Evolutionary conservation across 2,888 invertebrate species (phyloP).

Genomic region (Acleris holmiana): DNA sequence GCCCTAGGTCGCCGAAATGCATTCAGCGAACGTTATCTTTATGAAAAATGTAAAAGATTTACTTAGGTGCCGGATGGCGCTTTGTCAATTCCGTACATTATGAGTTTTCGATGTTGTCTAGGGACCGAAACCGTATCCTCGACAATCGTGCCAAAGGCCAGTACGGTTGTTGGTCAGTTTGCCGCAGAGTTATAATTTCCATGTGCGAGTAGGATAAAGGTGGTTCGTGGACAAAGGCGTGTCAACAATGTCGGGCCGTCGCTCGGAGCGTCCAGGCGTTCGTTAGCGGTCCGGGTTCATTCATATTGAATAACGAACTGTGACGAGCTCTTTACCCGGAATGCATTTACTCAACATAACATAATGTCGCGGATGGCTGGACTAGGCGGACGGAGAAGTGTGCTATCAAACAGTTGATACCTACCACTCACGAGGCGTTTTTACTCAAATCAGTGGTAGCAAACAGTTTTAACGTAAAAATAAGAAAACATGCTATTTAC

Average conservation of each 20-base stretch:
- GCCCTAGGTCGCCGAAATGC: too few relatives aligned
- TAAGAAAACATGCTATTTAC: too few relatives aligned
- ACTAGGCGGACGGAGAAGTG: neutral
- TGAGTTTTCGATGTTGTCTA: too few relatives aligned
- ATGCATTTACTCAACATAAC: slow-evolving; percentile 13
- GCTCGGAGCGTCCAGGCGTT: slow-evolving; percentile 39
- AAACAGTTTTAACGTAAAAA: too few relatives aligned
- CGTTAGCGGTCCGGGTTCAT: slow-evolving; percentile 51
- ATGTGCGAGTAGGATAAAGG: slow-evolving; percentile 8
- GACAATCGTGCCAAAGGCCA: slow-evolving; percentile 8
- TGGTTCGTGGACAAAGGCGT: slow-evolving; percentile 9
- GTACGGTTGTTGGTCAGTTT: slow-evolving; percentile 14
- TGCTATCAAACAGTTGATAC: neutral
- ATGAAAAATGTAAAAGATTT: too few relatives aligned
- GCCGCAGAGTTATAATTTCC: slow-evolving; percentile 18
- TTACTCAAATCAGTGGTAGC: too few relatives aligned
- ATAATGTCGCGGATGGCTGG: neutral
- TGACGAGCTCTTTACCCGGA: slow-evolving; percentile 23
- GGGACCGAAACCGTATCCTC: slow-evolving; percentile 11
- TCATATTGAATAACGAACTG: slow-evolving; percentile 60
- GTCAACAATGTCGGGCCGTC: slow-evolving; percentile 10
- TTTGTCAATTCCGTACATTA: too few relatives aligned
- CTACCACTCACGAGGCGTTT: too few relatives aligned
- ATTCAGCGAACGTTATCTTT: too few relatives aligned
- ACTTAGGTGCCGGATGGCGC: too few relatives aligned